Evolutionary conservation across 2,113 vertebrate species (phyloP).

Genomic region (Pygoscelis antarcticus): DNA sequence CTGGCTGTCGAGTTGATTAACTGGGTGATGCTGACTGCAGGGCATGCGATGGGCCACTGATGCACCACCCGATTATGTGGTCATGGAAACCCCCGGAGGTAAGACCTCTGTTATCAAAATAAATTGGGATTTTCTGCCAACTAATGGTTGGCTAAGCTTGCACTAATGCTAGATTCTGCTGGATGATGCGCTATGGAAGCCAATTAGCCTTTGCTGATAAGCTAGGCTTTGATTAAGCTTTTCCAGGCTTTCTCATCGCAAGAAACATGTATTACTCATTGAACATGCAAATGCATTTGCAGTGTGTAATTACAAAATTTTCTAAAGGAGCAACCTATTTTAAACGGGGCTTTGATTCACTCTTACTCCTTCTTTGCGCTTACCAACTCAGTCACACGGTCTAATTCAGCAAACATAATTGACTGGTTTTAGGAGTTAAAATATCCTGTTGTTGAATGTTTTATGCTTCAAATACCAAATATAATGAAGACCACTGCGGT

Average conservation of each 20-base stretch:
- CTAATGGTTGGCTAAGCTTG: conserved; percentile 73
- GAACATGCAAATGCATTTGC: conserved; percentile 53
- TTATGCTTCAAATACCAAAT: conserved; percentile 26
- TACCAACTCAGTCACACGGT: background rate
- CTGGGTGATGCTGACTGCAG: conserved; percentile 59
- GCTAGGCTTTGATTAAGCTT: conserved; percentile 55
- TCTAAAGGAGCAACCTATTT: conserved; percentile 32
- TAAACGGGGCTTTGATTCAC: conserved; percentile 23
- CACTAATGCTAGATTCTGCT: conserved; percentile 41
- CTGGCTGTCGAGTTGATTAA: conserved; percentile 54
- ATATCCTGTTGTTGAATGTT: conserved; percentile 34
- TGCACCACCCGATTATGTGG: conserved; percentile 73
- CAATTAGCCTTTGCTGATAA: conserved; percentile 62
- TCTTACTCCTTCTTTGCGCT: background rate
- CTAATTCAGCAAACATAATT: conserved; percentile 37
- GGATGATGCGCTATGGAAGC: conserved; percentile 42
- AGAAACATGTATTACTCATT: conserved; percentile 36
- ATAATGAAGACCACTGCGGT: conserved; percentile 17
- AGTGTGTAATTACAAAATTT: conserved; percentile 50
- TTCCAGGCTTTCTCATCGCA: conserved; percentile 5
- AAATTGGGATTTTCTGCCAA: conserved; percentile 77
- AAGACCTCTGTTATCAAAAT: conserved; percentile 71
- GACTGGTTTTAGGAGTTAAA: conserved; percentile 64
- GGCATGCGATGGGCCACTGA: conserved; percentile 50
- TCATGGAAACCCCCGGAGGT: conserved; percentile 71